These are phyloP conservation scores for Micromussa lordhowensis DNA, from an alignment of 92 coral and sea anemone genomes.

Conservation along the genomic window DNA sequence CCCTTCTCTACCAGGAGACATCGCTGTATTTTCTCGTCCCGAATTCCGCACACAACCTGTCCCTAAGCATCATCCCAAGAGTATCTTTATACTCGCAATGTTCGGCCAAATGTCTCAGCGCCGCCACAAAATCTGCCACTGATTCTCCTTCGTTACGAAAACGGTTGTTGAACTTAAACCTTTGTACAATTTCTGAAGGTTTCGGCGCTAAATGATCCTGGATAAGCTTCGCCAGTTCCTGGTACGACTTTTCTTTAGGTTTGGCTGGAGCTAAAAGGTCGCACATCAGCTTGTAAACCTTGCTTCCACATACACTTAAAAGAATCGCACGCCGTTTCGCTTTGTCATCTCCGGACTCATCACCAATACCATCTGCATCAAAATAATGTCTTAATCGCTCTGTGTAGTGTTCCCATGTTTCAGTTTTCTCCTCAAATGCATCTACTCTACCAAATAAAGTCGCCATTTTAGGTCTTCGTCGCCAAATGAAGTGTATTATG, in stretches of 20 bases:
- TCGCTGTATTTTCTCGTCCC: constrained; percentile 36
- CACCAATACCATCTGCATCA: too few relatives aligned
- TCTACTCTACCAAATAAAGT: too few relatives aligned
- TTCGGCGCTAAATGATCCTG: constrained; percentile 49
- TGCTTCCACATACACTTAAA: constrained; percentile 55
- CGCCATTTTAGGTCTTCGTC: too few relatives aligned
- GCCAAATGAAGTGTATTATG: too few relatives aligned
- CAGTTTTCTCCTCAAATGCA: too few relatives aligned
- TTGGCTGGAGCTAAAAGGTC: constrained; percentile 45
- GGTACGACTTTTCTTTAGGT: constrained; percentile 30
- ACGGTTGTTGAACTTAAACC: constrained; percentile 58
- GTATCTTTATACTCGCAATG: too few relatives aligned
- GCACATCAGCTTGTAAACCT: constrained; percentile 45
- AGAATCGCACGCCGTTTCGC: too few relatives aligned
- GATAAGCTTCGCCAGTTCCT: constrained; percentile 43
- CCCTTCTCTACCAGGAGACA: constrained; percentile 37
- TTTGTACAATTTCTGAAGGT: constrained; percentile 46
- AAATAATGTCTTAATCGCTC: too few relatives aligned
- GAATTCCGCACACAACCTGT: constrained; percentile 58
- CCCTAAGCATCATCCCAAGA: constrained; percentile 49
- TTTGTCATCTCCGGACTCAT: too few relatives aligned
- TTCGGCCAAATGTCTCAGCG: too few relatives aligned
- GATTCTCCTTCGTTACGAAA: constrained; percentile 48
- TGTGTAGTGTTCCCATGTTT: too few relatives aligned
- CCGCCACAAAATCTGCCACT: constrained; percentile 37